Evolutionary conservation across 2,113 vertebrate species (phyloP).

Genomic region (Enhydra lutris): DNA sequence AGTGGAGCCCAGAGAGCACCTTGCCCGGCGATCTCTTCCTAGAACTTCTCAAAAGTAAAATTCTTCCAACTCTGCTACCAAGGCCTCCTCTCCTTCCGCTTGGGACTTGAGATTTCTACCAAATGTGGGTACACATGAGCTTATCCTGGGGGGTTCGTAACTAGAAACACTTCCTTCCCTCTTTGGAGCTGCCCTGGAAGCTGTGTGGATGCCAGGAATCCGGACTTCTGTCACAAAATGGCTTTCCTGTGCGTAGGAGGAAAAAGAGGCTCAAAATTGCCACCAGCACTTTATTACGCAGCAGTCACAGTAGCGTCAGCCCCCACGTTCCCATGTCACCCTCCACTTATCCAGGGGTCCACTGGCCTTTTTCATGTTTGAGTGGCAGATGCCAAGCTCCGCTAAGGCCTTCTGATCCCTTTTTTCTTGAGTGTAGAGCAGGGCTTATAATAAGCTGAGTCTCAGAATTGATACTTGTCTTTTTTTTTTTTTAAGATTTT

Average conservation of each 20-base stretch:
- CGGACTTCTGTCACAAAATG: neutral
- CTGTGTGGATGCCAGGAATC: neutral
- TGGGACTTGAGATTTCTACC: neutral
- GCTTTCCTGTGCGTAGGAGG: neutral
- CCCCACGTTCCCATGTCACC: neutral
- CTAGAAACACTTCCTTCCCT: neutral
- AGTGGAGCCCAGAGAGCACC: neutral
- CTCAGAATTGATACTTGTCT: neutral
- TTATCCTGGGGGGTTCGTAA: neutral
- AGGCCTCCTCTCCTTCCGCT: neutral
- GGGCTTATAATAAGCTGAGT: neutral
- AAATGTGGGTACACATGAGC: neutral
- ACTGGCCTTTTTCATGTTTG: neutral
- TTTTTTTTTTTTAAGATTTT: too few relatives aligned
- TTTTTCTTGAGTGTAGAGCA: neutral
- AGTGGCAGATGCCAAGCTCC: neutral
- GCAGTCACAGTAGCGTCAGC: neutral
- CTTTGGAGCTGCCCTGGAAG: neutral
- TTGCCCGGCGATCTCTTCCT: neutral
- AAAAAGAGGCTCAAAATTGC: neutral
- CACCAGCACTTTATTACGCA: slow-evolving; percentile 47
- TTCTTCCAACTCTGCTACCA: neutral
- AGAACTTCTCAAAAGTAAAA: neutral
- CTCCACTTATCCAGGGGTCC: neutral
- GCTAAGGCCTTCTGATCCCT: neutral